Conservation (phyloP, 2,797 vertebrate genomes). For the Mallotus villosus region DNA sequence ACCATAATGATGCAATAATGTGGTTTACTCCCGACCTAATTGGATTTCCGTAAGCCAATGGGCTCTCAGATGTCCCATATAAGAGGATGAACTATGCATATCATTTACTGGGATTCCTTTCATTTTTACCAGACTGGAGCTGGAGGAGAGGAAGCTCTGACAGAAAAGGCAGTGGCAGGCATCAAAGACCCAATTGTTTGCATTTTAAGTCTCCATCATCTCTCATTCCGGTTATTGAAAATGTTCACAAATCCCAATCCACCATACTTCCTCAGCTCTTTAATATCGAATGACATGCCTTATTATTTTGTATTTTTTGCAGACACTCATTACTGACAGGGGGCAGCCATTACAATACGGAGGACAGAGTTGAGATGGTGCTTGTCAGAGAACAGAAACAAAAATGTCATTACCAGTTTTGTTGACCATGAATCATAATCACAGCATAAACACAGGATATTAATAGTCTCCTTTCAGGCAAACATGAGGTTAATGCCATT, state of each 20-base stretch:
- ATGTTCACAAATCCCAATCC: slow-evolving; percentile 41
- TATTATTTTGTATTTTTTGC: slow-evolving; percentile 20
- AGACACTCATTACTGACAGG: slow-evolving; percentile 23
- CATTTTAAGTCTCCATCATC: slow-evolving; percentile 42
- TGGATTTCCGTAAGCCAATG: slow-evolving; percentile 70
- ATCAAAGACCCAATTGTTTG: slow-evolving; percentile 39
- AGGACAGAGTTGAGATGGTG: not conserved
- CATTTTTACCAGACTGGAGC: slow-evolving; percentile 50
- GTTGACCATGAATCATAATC: slow-evolving; percentile 4
- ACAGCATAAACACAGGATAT: not conserved
- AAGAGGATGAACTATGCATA: slow-evolving; percentile 67
- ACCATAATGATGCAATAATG: slow-evolving; percentile 77
- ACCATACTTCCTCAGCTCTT: slow-evolving; percentile 1
- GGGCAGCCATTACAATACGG: slow-evolving; percentile 11
- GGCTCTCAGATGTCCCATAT: slow-evolving; percentile 67
- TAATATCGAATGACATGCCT: slow-evolving; percentile 38
- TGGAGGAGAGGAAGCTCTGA: slow-evolving; percentile 32
- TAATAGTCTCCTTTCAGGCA: slow-evolving; percentile 4
- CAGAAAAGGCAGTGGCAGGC: slow-evolving; percentile 31
- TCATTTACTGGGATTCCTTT: slow-evolving; percentile 61
- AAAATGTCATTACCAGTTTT: not conserved
- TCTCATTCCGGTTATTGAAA: slow-evolving; percentile 27
- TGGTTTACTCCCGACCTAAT: slow-evolving; percentile 71
- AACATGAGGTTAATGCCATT: not conserved
- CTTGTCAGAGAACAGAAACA: not conserved